Evolutionary conservation across 2,888 invertebrate species (phyloP), one percentile per base, ranked within the genome.

Genomic region (Eupithecia vulgata): DNA sequence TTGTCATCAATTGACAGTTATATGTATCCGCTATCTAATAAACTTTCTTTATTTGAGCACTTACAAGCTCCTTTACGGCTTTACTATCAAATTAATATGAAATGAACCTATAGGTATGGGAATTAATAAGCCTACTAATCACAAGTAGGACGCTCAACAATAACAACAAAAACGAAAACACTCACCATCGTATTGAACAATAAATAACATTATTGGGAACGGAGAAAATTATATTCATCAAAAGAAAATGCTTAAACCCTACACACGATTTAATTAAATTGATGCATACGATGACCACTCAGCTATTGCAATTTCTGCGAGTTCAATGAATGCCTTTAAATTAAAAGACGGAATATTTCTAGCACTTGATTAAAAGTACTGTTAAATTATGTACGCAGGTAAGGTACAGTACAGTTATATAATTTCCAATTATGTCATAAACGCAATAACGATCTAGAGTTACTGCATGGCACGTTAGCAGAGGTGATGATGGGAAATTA

Each of bases 251-350:
- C 10, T 48, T n/a, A 48, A 48, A 57, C 70, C 35, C 40, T 68
- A 45, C 64, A 67, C 67, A 52, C 57, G 68, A 64, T 68, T 65
- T 64, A 45, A 71, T 68, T 71, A 67, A 72, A 72, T 61, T 21
- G 21, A 52, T 12, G 21, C 10, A 52, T 21, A 7, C 42, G 40
- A 78, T 77, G 78, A 80, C 79, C 78, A 70, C 76, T 76, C 70
- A 75, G 67, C 71, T 73, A 75, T 70, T 73, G 74, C 67, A 67
- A 71, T 61, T 66, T 37, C 25, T 52, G 12, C 45, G 30, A 45
- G 17, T 15, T 59, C 6, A 59, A 15, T 6, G 3, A 30, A 30
- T 59, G 25, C 30, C 12, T 13, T 59, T 5, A 30, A 59, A 52
- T 13, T 59, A 13, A 30, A 59, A 52, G 21, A 3, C 5, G 21